These are phyloP conservation scores for Morpho helenor DNA, from an alignment of 2,888 invertebrate genomes.

Conservation along the genomic window DNA sequence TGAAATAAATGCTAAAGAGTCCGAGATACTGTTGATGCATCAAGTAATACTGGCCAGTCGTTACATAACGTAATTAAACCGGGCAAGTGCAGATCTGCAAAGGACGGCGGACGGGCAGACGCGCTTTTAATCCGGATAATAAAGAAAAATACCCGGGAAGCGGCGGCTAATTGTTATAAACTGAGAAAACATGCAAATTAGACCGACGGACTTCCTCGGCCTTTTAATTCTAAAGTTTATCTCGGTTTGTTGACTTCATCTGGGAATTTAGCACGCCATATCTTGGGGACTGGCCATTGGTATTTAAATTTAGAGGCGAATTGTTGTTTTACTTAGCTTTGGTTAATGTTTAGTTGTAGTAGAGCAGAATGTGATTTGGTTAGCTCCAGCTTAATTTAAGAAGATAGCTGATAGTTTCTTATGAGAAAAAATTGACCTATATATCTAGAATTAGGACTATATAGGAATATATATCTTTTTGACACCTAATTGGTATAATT, in stretches of 20 bases:
- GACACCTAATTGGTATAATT: too few species aligned
- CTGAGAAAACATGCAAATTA: slow-evolving; percentile 72
- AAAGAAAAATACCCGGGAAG: slow-evolving; percentile 71
- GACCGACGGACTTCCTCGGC: slow-evolving; percentile 54
- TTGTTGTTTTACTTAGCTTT: too few species aligned
- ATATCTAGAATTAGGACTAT: too few species aligned
- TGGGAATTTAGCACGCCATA: background rate
- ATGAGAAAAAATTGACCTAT: too few species aligned
- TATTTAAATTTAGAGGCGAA: background rate
- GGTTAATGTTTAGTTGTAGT: too few species aligned
- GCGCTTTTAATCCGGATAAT: slow-evolving; percentile 65
- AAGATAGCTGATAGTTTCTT: too few species aligned
- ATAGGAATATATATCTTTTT: too few species aligned
- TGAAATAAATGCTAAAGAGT: too few species aligned
- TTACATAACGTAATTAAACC: slow-evolving; percentile 55
- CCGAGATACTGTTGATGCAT: background rate
- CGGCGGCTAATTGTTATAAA: slow-evolving; percentile 72
- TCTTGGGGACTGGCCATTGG: background rate
- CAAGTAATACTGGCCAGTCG: slow-evolving; percentile 39
- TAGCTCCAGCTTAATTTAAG: too few species aligned
- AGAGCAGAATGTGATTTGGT: too few species aligned
- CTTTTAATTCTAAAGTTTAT: slow-evolving; percentile 57
- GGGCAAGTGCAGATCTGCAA: slow-evolving; percentile 37
- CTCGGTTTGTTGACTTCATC: slow-evolving; percentile 22
- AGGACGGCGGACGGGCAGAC: slow-evolving; percentile 30